phyloP scores from a whole-genome alignment of 2,113 vertebrate genomes.

The Mandrillus leucophaeus region DNA sequence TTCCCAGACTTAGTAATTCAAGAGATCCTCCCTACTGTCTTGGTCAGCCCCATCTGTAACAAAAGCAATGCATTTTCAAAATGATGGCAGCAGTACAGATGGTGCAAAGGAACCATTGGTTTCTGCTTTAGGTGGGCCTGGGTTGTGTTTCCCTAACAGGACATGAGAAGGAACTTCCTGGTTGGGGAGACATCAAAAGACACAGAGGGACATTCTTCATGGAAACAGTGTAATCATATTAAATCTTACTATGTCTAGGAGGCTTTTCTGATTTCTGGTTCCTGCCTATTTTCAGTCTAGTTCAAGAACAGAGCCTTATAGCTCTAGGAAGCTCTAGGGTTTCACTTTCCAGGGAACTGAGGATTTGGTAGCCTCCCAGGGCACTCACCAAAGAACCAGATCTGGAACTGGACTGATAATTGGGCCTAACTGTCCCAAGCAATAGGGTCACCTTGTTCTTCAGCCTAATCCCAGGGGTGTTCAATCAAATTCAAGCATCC shows the following conservation, averaged over 20 bases:
- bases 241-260: neutral
- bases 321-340: neutral
- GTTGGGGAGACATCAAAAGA: neutral
- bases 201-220: neutral
- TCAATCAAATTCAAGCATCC: neutral
- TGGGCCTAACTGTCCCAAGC: neutral
- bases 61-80: conserved; percentile 3
- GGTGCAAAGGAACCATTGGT: neutral
- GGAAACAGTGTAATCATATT: neutral
- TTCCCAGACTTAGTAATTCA: neutral
- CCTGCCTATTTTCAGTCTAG: neutral
- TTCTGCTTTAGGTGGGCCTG: neutral
- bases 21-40: neutral
- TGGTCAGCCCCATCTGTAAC: neutral
- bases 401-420: neutral
- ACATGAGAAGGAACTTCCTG: neutral
- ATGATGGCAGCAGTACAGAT: neutral
- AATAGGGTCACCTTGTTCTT: neutral
- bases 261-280: conserved; percentile 3
- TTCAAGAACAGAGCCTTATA: neutral
- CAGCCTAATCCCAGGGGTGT: neutral
- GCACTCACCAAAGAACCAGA: neutral
- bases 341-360: neutral
- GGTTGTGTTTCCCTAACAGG: neutral
- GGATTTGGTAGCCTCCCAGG: neutral